These are phyloP conservation scores for Acromyrmex echinatior DNA, from an alignment of 1,140 invertebrate species.

Conservation along the genomic window DNA sequence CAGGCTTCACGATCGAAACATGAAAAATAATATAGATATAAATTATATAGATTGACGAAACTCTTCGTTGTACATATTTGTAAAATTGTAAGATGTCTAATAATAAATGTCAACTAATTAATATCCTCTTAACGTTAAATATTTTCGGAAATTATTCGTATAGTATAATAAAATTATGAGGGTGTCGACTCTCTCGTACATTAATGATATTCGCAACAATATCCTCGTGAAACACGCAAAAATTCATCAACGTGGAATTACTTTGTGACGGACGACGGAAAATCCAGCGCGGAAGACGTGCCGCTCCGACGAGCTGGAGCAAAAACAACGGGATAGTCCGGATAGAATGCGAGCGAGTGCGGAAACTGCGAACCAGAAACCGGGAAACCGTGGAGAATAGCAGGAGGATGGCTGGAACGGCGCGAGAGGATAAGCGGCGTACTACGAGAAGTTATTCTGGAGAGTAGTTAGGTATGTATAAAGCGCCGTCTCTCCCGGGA, in stretches of 20 bases:
- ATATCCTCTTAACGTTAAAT: neutral
- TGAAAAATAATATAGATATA: neutral
- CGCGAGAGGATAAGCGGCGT: conserved; percentile 49
- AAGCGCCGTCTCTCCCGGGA: conserved; percentile 59
- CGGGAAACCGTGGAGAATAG: conserved; percentile 60
- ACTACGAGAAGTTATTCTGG: conserved; percentile 54
- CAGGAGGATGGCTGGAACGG: conserved; percentile 22
- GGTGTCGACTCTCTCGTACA: neutral
- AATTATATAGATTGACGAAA: no score
- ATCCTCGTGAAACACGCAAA: conserved; percentile 15
- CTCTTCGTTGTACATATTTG: neutral
- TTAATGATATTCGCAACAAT: conserved; percentile 21
- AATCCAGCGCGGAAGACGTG: conserved; percentile 51
- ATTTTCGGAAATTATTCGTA: neutral
- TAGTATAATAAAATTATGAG: neutral
- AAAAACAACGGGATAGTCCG: conserved; percentile 55
- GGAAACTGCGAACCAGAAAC: conserved; percentile 59
- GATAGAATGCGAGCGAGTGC: conserved; percentile 26
- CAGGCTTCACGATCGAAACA: neutral
- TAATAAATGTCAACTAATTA: neutral
- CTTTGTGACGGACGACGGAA: conserved; percentile 45
- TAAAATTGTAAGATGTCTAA: neutral
- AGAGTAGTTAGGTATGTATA: conserved; percentile 65
- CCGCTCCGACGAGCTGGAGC: conserved; percentile 47
- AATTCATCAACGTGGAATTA: conserved; percentile 46